Conservation (phyloP, 2,113 vertebrate genomes). For the Indicator maculatus region DNA sequence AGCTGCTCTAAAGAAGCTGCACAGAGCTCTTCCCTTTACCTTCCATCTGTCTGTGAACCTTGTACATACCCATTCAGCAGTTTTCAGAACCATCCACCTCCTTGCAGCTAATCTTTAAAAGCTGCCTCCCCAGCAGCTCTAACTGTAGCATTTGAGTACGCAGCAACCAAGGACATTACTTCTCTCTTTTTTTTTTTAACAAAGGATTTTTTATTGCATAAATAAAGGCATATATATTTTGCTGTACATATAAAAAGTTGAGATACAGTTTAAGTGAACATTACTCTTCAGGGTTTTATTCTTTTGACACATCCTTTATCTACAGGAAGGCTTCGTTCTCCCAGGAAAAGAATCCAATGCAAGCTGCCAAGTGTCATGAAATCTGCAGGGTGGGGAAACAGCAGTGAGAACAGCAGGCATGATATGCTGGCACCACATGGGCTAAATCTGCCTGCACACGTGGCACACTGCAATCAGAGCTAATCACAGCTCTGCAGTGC, state of each 20-base stretch:
- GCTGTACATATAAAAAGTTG: not conserved
- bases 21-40: not conserved
- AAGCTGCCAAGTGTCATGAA: not conserved
- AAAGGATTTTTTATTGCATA: constrained; percentile 54
- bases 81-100: not conserved
- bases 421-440: not conserved
- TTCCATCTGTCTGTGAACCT: not conserved
- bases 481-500: not conserved
- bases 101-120: not conserved
- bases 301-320: not conserved
- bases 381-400: constrained; percentile 49
- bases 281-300: not conserved
- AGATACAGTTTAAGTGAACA: not conserved
- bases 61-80: not conserved
- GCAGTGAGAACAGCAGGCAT: constrained; percentile 12
- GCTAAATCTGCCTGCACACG: not conserved
- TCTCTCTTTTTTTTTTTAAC: not conserved
- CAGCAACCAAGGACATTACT: not conserved
- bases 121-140: not conserved
- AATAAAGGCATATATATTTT: constrained; percentile 20
- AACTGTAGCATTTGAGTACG: not conserved
- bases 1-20: not conserved
- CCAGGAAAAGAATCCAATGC: not conserved
- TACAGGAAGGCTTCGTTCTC: not conserved
- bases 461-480: not conserved